Evolutionary conservation across 2,888 invertebrate species (phyloP).

Genomic region (Andrena dorsata): DNA sequence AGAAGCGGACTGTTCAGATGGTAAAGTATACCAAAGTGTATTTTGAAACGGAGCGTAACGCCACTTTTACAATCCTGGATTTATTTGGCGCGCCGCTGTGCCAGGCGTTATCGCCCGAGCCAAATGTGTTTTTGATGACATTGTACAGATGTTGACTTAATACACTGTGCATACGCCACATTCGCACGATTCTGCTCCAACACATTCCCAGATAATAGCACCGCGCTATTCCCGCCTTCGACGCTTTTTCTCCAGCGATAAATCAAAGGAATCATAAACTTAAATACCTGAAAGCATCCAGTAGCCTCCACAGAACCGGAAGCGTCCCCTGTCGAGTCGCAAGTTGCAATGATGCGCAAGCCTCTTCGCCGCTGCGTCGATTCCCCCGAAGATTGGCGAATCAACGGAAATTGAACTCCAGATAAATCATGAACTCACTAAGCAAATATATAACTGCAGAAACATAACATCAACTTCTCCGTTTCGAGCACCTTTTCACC

Average conservation of each 20-base stretch:
- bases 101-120: slow-evolving; percentile 31
- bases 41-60: not conserved
- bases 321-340: not conserved
- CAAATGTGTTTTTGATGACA: slow-evolving; percentile 47
- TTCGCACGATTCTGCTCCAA: slow-evolving; percentile 1
- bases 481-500: not conserved
- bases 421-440: slow-evolving; percentile 22
- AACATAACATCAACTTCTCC: not conserved
- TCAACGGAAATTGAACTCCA: slow-evolving; percentile 16
- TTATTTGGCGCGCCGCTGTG: slow-evolving; percentile 1
- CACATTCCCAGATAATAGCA: slow-evolving; percentile 12
- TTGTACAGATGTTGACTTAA: slow-evolving; percentile 27
- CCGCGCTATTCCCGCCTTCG: no score
- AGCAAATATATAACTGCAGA: slow-evolving; percentile 18
- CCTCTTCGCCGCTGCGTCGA: not conserved
- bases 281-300: slow-evolving; percentile 13
- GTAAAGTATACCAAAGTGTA: not conserved
- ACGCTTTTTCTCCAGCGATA: no score
- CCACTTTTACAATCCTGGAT: not conserved
- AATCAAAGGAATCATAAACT: not conserved
- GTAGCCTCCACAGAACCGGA: not conserved
- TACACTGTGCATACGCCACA: not conserved
- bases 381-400: slow-evolving; percentile 8
- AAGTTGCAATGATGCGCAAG: not conserved
- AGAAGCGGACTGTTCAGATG: not conserved